Evolutionary conservation across 2,888 invertebrate genomes (phyloP).

Genomic region (Drosophila antonietae): DNA sequence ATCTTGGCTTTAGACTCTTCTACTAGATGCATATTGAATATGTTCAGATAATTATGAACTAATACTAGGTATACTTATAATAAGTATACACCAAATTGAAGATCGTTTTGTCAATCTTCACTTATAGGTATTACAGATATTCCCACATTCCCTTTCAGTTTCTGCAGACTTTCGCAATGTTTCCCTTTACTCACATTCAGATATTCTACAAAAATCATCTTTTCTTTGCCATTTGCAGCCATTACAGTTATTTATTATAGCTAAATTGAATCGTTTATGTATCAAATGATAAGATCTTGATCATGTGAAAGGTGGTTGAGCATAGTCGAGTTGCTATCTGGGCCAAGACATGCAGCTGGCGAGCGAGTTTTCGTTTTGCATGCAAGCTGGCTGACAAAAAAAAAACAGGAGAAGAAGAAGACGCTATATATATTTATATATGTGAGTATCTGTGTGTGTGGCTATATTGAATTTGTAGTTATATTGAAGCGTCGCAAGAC

Average conservation of each 20-base stretch:
- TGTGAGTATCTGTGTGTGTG: neutral
- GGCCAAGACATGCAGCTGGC: slow-evolving; percentile 35
- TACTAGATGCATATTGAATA: neutral
- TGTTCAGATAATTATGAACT: neutral
- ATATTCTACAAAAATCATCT: neutral
- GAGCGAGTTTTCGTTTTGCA: slow-evolving; percentile 27
- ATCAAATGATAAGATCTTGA: neutral
- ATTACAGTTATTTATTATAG: neutral
- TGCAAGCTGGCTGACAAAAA: slow-evolving; percentile 37
- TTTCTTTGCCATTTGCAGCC: neutral
- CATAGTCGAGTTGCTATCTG: slow-evolving; percentile 20
- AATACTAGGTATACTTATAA: neutral
- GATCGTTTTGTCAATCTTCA: neutral
- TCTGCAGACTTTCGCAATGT: neutral
- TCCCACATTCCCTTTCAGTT: neutral
- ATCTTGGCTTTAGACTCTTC: neutral
- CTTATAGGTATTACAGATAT: neutral
- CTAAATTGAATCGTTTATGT: slow-evolving; percentile 2
- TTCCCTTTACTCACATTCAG: neutral
- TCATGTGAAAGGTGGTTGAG: slow-evolving; percentile 1
- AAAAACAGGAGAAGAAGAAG: neutral
- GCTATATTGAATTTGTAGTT: neutral
- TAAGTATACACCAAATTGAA: neutral
- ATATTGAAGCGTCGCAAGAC: slow-evolving; percentile 41
- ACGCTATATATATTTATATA: neutral